phyloP scores from a whole-genome alignment of 1,140 invertebrate genomes.

The Drosophila pachea region DNA sequence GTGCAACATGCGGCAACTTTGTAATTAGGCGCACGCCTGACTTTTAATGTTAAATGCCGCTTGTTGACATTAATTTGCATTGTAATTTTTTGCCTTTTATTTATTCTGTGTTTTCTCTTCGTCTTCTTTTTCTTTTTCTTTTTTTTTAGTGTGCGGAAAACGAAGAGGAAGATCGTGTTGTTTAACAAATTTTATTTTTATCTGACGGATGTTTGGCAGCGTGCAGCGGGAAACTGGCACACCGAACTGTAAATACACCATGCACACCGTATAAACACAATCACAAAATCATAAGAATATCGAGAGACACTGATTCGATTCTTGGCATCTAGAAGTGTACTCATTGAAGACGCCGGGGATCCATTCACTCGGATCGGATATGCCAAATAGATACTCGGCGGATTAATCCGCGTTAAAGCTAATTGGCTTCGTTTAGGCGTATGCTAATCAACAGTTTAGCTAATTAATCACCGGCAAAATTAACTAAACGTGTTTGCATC shows the following conservation, averaged over 20 bases:
- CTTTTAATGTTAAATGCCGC: conserved; percentile 60
- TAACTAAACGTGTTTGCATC: conserved; percentile 34
- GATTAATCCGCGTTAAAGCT: neutral
- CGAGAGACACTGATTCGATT: too few relatives aligned
- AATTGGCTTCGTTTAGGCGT: conserved; percentile 14
- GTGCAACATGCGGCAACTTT: conserved; percentile 55
- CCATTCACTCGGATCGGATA: too few relatives aligned
- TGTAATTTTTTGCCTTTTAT: conserved; percentile 22
- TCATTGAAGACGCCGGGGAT: neutral
- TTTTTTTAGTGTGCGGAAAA: neutral
- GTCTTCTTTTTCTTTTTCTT: too few relatives aligned
- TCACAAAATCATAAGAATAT: neutral
- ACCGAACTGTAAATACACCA: conserved; percentile 16
- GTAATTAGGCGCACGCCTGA: conserved; percentile 61
- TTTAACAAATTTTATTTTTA: conserved; percentile 34
- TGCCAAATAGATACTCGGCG: neutral
- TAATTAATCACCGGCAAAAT: conserved; percentile 22
- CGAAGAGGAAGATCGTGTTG: neutral
- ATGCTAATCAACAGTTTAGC: conserved; percentile 34
- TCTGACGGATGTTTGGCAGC: conserved; percentile 66
- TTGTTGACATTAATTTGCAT: conserved; percentile 73
- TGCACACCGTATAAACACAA: neutral
- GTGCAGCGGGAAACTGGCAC: conserved; percentile 53
- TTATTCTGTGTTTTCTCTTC: too few relatives aligned
- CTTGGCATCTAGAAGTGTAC: neutral